These are phyloP conservation scores for Podotricha telesiphe DNA, from an alignment of 2,888 invertebrate species.

Conservation along the genomic window DNA sequence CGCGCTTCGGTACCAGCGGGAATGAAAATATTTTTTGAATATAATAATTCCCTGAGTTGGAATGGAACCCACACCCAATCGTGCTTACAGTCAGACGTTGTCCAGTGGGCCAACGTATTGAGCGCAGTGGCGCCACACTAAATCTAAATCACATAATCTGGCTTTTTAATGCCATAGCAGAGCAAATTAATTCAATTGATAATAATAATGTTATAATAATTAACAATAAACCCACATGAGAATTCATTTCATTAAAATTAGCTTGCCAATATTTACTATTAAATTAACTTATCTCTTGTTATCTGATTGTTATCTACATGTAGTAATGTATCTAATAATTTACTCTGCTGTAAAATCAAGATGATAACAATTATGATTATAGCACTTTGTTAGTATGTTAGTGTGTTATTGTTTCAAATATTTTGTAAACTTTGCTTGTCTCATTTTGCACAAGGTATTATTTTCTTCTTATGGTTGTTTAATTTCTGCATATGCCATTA, in stretches of 20 bases:
- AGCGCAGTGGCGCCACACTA: no score
- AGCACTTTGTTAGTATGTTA: not conserved
- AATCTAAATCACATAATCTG: no score
- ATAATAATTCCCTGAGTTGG: no score
- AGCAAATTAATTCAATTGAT: no score
- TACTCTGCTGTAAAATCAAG: not conserved
- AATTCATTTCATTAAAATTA: not conserved
- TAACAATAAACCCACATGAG: not conserved
- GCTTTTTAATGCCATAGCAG: no score
- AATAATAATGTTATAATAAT: not conserved
- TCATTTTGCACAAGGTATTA: not conserved
- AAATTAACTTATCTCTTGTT: constrained; percentile 3
- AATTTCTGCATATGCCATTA: no score
- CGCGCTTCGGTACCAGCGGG: no score
- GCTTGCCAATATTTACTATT: constrained; percentile 5
- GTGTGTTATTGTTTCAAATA: constrained; percentile 1
- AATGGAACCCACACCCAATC: no score
- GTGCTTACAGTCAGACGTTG: no score
- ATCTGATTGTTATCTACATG: constrained; percentile 14
- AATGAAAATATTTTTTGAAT: no score
- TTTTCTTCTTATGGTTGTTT: no score
- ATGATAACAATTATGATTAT: not conserved
- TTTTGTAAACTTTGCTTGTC: not conserved
- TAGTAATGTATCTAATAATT: not conserved
- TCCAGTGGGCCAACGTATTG: no score